A percentile compares a stretch with the other conserved stretches of the same genome.
phyloP scores from a whole-genome alignment of 2,888 invertebrate genomes.

The Cyrtodaria siliqua region DNA sequence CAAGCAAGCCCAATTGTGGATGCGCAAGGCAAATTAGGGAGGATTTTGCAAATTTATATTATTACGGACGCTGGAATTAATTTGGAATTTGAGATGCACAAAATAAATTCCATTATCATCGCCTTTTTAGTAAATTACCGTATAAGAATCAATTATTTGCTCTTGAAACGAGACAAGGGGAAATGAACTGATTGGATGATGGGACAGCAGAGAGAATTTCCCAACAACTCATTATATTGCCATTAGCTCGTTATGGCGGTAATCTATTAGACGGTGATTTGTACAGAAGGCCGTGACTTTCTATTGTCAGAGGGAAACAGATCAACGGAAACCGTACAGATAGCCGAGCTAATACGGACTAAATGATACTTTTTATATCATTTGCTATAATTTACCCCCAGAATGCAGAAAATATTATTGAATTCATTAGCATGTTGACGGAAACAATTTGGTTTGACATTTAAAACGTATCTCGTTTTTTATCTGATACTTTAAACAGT shows the following conservation, averaged over 20 bases:
- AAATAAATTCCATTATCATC: conserved; percentile 65
- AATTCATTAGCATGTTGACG: no score
- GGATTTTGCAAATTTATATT: conserved; percentile 55
- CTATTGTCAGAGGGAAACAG: no score
- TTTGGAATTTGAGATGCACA: conserved; percentile 62
- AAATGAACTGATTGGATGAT: conserved; percentile 30
- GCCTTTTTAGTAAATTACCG: conserved; percentile 64
- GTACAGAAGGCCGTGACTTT: no score
- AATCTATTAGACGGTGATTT: no score
- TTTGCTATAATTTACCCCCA: no score
- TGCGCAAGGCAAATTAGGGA: conserved; percentile 47
- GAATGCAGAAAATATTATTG: no score
- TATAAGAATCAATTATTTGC: conserved; percentile 62
- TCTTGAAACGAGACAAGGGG: conserved; percentile 34
- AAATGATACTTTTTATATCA: no score
- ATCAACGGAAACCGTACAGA: no score
- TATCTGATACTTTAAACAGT: no score
- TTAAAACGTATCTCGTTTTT: no score
- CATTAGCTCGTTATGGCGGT: conserved; percentile 57
- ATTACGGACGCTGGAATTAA: conserved; percentile 51
- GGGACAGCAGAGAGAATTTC: conserved; percentile 20
- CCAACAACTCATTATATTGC: conserved; percentile 39
- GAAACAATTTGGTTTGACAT: no score
- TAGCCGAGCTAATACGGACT: no score
- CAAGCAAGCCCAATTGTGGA: conserved; percentile 45